Base-by-base conservation (phyloP, 2,113 vertebrate species). In the Daphoenositta chrysoptera region DNA sequence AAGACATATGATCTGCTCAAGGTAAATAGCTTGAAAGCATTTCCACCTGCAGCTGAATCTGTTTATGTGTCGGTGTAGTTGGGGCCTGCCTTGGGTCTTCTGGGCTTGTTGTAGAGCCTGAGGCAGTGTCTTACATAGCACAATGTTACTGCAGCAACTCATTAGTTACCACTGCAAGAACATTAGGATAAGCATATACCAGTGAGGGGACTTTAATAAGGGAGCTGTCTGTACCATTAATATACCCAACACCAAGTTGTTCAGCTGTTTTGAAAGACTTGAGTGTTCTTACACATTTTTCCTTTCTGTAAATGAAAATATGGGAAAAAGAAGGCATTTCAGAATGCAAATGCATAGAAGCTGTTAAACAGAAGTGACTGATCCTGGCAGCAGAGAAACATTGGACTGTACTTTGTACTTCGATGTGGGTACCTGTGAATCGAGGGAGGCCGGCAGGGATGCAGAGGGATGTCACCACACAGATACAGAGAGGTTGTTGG, bases 1-100 rank as follows among this genome's bases (percentile, higher is more conserved):
- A 94, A 95, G 90, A 93, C 61, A 79, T 87, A 79, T 58, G 69
- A 94, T 93, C 80, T 90, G 87, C 83, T 95, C 71, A 92, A 92
- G 95, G 93, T 96, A 95, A 95, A 95, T 93, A 95, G 71, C 83
- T 95, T 96, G 93, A 97, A 97, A 96, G 83, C 90, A 80, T 96
- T 96, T 97, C 60, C n/a, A 97, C 83, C 90, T 95, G 88, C 92
- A 93, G 75, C 85, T 92, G 85, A 94, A 90, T 93, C 40, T 95
- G 56, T 90, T 94, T 96, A 88, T 85, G 85, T 68, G 71, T 70
- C 10, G 14, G 50, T 89, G 45, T 76, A 79, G 71, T 5, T 85
- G 51, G 51, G 73, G 42, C 75, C 75, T 88, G 88, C 94, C 95
- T 93, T 78, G 87, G 90, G 95, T 95, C 91, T 93, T 92, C 88